Conservation (phyloP, 2,888 invertebrate species). For the Noctua fimbriata region DNA sequence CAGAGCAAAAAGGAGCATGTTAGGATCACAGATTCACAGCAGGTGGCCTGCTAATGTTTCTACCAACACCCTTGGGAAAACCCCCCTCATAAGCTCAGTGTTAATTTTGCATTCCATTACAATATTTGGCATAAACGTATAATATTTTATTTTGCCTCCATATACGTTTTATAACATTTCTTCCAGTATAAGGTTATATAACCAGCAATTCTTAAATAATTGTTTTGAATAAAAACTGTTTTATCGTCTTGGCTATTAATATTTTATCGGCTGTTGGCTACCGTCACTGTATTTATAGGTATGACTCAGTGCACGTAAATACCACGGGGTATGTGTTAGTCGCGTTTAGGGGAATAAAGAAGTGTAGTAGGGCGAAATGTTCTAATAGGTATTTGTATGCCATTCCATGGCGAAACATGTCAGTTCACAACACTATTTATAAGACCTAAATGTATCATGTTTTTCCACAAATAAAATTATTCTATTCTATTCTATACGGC, state of each 20-base stretch:
- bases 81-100: neutral
- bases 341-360: neutral
- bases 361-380: no score
- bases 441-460: no score
- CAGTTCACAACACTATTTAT: no score
- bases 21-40: neutral
- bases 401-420: no score
- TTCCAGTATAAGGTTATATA: conserved; percentile 38
- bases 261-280: conserved; percentile 68
- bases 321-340: conserved; percentile 6
- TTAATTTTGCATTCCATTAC: neutral
- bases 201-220: conserved; percentile 66
- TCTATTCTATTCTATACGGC: no score
- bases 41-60: neutral
- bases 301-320: conserved; percentile 59
- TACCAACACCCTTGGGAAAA: neutral
- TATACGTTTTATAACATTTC: conserved; percentile 29
- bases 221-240: conserved; percentile 73
- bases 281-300: conserved; percentile 58
- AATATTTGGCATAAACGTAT: neutral
- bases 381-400: no score
- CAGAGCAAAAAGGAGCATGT: neutral
- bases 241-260: conserved; percentile 70
- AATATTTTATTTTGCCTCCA: conserved; percentile 4
- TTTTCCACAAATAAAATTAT: no score